These are phyloP conservation scores for Euspilapteryx auroguttella DNA, from an alignment of 2,888 invertebrate species.

Conservation along the genomic window DNA sequence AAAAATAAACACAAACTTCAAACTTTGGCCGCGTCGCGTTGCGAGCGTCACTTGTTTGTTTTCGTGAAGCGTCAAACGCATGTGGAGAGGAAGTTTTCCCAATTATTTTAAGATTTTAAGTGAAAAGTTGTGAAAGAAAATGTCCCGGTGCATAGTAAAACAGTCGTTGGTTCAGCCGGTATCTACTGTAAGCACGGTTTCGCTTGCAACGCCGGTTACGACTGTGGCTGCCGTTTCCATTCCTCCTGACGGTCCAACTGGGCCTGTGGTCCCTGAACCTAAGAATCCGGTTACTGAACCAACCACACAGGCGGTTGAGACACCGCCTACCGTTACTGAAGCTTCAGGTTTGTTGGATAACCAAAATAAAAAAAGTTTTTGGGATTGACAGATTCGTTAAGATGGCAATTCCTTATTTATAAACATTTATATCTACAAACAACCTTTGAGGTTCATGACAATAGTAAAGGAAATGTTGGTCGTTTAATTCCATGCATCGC, in stretches of 20 bases:
- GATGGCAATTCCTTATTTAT: too few species aligned
- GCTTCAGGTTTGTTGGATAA: constrained; percentile 1
- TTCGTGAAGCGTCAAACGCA: constrained; percentile 27
- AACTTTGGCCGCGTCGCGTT: constrained; percentile 45
- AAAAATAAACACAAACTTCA: constrained; percentile 58
- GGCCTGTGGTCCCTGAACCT: constrained; percentile 5
- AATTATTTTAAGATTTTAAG: constrained; percentile 4
- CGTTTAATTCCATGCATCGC: too few species aligned
- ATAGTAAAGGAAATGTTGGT: too few species aligned
- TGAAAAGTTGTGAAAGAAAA: constrained; percentile 8
- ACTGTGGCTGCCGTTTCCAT: constrained; percentile 11
- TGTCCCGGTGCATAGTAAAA: constrained; percentile 55
- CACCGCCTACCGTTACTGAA: too few species aligned
- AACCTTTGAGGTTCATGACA: too few species aligned
- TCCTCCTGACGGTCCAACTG: constrained; percentile 9
- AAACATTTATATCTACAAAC: too few species aligned
- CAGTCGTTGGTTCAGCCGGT: constrained; percentile 38
- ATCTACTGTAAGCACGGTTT: constrained; percentile 14
- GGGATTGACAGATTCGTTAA: too few species aligned
- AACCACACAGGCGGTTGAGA: too few species aligned
- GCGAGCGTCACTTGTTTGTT: constrained; percentile 50
- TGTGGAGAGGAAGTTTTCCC: constrained; percentile 16
- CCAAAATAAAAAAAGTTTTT: too few species aligned
- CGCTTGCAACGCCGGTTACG: constrained; percentile 8
- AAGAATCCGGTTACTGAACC: too few species aligned